phyloP scores from a whole-genome alignment of 2,888 invertebrate genomes.

The Homarus gammarus region DNA sequence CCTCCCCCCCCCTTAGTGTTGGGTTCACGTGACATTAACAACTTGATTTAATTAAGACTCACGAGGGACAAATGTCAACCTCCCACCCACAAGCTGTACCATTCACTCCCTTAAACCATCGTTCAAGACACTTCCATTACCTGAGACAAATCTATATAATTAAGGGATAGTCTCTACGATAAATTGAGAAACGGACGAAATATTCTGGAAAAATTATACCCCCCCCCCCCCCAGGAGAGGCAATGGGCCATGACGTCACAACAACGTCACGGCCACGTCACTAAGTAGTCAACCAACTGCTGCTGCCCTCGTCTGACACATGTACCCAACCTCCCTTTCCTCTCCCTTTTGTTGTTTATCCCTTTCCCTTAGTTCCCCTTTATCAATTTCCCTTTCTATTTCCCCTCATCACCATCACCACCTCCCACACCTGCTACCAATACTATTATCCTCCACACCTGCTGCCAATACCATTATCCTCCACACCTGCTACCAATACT shows the following conservation, averaged over 20 bases:
- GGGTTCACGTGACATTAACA: slow-evolving; percentile 41
- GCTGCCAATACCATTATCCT: too few relatives aligned
- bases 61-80: slow-evolving; percentile 41
- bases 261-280: slow-evolving; percentile 28
- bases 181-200: not conserved
- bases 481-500: too few relatives aligned
- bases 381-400: not conserved
- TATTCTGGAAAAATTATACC: too few relatives aligned
- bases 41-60: slow-evolving; percentile 37
- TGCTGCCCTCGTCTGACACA: not conserved
- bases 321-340: not conserved
- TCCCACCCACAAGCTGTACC: too few relatives aligned
- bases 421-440: too few relatives aligned
- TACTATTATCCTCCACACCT: too few relatives aligned
- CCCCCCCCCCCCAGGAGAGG: not conserved
- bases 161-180: too few relatives aligned
- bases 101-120: too few relatives aligned
- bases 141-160: too few relatives aligned
- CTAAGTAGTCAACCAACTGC: slow-evolving; percentile 20
- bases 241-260: slow-evolving; percentile 40
- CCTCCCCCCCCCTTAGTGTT: not conserved
- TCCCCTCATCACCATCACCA: too few relatives aligned
- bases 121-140: too few relatives aligned
- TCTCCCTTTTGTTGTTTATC: not conserved
- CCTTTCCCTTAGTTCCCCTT: not conserved